Evolutionary conservation across 2,888 invertebrate genomes (phyloP), one percentile per base, ranked within the genome.

Genomic region (Lithophane socia): DNA sequence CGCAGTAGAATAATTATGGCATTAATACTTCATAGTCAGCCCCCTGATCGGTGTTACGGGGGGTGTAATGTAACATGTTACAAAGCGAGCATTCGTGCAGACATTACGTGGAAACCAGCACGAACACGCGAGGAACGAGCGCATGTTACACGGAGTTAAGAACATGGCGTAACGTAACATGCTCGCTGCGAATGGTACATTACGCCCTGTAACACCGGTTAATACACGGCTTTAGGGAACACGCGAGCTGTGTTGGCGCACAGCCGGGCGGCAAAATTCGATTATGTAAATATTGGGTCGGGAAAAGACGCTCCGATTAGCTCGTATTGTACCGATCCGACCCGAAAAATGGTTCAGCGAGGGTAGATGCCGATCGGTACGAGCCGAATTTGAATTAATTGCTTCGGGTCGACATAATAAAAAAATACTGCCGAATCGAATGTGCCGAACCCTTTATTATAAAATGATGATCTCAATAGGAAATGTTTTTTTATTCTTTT

Each of bases 401-500:
- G 13, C 13, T 13, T 16, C n/a, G 4, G n/a, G 8, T 13, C 4
- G 9, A n/a, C 13, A 16, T 42, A 13, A 42, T 37, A 56, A n/a
- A n/a, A n/a, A 64, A 42, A n/a, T 2, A n/a, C 5, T 42, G 9
- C 16, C 16, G 42, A n/a, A 42, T n/a, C n/a, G n/a, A n/a, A n/a
- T n/a, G n/a, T n/a, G n/a, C n/a, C 16, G 42, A n/a, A 42, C 37
- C 4, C 37, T 4, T 24, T 44, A 65, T 8, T 47, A 13, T 21
- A 66, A 13, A 21, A 21, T 13, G 18, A 65, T 76, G 75, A 76
- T 75, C 75, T 76, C 75, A 75, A 75, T 29, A 60, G 58, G 58
- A 29, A 58, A 58, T 58, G 58, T 8, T 24, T 24, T 12, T 4
- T 56, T 56, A 5, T 54, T 0, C 1, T 24, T 24, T 58, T 58